These are phyloP conservation scores for Matsumyia berberina DNA, from an alignment of 2,888 invertebrate genomes.

Conservation along the genomic window DNA sequence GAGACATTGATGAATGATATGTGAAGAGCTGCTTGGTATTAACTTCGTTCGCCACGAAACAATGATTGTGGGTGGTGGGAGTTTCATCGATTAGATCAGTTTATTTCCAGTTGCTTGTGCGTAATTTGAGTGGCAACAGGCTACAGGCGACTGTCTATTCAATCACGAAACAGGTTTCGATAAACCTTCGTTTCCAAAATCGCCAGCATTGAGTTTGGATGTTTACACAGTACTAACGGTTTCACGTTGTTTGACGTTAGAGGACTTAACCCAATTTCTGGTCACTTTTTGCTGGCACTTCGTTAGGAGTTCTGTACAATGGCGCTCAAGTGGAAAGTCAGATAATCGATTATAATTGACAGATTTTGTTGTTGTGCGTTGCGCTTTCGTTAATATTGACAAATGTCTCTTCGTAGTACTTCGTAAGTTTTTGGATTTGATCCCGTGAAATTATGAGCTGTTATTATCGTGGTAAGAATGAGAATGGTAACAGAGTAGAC, in stretches of 20 bases:
- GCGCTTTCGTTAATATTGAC: slow-evolving; percentile 11
- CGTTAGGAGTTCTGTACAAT: slow-evolving; percentile 17
- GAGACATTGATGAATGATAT: slow-evolving; percentile 59
- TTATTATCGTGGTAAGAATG: background rate
- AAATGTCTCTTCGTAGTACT: background rate
- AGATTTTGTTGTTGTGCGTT: slow-evolving; percentile 2
- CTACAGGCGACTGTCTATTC: background rate
- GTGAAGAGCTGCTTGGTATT: slow-evolving; percentile 42
- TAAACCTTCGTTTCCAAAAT: slow-evolving; percentile 27
- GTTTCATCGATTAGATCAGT: slow-evolving; percentile 17
- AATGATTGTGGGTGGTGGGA: background rate
- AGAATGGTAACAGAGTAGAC: background rate
- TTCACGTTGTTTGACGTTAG: slow-evolving; percentile 18
- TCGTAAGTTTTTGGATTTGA: background rate
- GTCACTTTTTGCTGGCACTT: slow-evolving; percentile 2
- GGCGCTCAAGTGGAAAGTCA: slow-evolving; percentile 30
- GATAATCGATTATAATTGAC: slow-evolving; percentile 44
- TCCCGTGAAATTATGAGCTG: background rate
- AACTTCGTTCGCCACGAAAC: slow-evolving; percentile 20
- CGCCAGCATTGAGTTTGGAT: slow-evolving; percentile 15
- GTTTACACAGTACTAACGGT: slow-evolving; percentile 32
- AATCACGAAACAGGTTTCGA: slow-evolving; percentile 8
- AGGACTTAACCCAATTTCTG: slow-evolving; percentile 49
- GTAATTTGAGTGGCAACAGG: slow-evolving; percentile 28
- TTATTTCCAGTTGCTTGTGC: slow-evolving; percentile 36